These are phyloP conservation scores for Cyprinodon brontotheroides DNA, from an alignment of 2,113 vertebrate species.

Conservation along the genomic window DNA sequence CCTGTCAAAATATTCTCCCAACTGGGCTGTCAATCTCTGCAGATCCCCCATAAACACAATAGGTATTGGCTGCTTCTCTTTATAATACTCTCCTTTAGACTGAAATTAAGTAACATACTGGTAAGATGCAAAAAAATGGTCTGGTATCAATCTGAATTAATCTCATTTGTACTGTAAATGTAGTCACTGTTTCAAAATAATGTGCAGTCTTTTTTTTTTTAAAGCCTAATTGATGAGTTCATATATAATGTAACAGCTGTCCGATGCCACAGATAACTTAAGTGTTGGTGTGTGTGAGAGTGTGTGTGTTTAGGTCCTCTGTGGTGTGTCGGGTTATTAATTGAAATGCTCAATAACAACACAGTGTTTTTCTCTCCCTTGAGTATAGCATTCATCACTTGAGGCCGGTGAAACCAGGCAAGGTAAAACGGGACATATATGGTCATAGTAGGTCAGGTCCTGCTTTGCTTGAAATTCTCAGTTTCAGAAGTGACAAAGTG, in stretches of 20 bases:
- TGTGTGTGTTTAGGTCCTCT: conserved; percentile 27
- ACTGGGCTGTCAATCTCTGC: neutral
- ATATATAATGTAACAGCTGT: conserved; percentile 5
- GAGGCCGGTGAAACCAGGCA: conserved; percentile 68
- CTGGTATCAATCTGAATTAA: neutral
- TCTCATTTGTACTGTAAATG: neutral
- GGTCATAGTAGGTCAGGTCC: conserved; percentile 58
- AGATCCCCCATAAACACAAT: neutral
- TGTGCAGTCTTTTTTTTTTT: neutral
- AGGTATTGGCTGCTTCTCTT: neutral
- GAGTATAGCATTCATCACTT: conserved; percentile 76
- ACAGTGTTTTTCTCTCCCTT: conserved; percentile 55
- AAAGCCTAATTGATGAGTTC: neutral
- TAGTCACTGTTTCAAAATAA: neutral
- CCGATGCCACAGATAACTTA: conserved; percentile 28
- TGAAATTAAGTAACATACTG: neutral
- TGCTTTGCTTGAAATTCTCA: conserved; percentile 48
- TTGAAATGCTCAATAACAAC: conserved; percentile 80
- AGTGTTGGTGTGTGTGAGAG: neutral
- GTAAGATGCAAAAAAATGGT: neutral
- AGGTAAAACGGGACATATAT: conserved; percentile 73
- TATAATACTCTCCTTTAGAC: neutral
- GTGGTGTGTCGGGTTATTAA: conserved; percentile 70
- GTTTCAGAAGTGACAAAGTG: conserved; percentile 62
- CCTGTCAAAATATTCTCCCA: neutral